phyloP scores from a whole-genome alignment of 2,113 vertebrate genomes.

The Garra rufa region DNA sequence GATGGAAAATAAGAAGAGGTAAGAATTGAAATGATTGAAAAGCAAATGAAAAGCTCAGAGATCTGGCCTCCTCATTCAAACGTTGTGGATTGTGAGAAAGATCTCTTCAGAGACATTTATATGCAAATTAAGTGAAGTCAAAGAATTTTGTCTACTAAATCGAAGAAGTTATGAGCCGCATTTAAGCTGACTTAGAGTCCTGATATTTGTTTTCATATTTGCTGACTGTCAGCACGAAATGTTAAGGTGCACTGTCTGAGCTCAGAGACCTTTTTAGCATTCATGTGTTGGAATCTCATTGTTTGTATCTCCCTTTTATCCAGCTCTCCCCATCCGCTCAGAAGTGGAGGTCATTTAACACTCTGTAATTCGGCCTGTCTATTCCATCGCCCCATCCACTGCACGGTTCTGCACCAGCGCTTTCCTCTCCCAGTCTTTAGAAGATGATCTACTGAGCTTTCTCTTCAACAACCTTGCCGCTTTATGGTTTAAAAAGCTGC shows the following conservation, averaged over 20 bases:
- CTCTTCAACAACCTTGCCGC: constrained; percentile 50
- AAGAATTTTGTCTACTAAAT: constrained; percentile 1
- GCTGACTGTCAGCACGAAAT: background rate
- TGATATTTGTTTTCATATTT: constrained; percentile 8
- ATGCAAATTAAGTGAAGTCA: constrained; percentile 2
- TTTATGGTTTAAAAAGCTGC: constrained; percentile 47
- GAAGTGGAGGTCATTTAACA: constrained; percentile 39
- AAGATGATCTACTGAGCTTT: constrained; percentile 58
- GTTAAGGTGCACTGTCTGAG: background rate
- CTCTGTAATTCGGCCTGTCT: constrained; percentile 39
- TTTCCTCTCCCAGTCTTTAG: constrained; percentile 43
- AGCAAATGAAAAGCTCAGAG: background rate
- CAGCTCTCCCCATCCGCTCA: constrained; percentile 7
- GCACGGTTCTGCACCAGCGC: constrained; percentile 27
- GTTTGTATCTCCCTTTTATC: constrained; percentile 28
- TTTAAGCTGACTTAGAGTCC: background rate
- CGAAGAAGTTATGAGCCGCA: background rate
- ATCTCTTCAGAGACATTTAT: background rate
- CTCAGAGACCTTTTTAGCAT: constrained; percentile 31
- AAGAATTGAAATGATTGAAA: constrained; percentile 9
- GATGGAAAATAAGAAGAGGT: background rate
- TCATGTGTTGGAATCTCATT: constrained; percentile 36
- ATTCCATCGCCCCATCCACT: constrained; percentile 34
- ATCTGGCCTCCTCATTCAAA: background rate
- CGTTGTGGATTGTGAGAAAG: background rate